Evolutionary conservation across 2,888 invertebrate genomes (phyloP).

Genomic region (Dasypolia templi): DNA sequence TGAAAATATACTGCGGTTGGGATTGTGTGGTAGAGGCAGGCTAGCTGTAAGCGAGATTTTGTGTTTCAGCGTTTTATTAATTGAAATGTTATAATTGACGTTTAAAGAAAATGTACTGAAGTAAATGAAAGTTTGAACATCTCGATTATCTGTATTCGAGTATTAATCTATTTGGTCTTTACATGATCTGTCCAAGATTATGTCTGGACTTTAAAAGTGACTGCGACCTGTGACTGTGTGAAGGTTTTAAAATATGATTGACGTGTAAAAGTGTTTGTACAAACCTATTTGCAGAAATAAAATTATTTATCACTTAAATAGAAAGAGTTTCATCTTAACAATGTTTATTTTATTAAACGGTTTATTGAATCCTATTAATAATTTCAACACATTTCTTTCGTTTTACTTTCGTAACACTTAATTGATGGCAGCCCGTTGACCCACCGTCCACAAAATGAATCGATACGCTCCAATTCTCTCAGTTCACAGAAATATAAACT

Average conservation of each 20-base stretch:
- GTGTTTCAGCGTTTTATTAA: background rate
- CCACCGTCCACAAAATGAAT: slow-evolving; percentile 22
- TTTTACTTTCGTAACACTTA: background rate
- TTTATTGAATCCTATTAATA: slow-evolving; percentile 1
- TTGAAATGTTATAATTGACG: no score
- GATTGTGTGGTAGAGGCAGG: slow-evolving; percentile 58
- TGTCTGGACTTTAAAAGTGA: no score
- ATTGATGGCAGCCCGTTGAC: slow-evolving; percentile 28
- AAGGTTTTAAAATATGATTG: no score
- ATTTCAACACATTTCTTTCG: background rate
- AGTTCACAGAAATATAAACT: slow-evolving; percentile 27
- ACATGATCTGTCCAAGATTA: no score
- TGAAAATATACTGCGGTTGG: slow-evolving; percentile 62
- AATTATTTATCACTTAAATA: no score
- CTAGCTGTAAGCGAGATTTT: slow-evolving; percentile 9
- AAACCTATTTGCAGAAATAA: no score
- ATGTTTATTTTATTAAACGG: slow-evolving; percentile 7
- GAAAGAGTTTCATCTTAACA: background rate
- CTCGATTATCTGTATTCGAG: no score
- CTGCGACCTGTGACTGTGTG: no score
- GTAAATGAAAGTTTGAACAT: no score
- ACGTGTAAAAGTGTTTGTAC: no score
- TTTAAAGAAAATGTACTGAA: no score
- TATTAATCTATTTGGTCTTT: no score
- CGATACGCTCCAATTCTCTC: slow-evolving; percentile 21